Percentiles rank a stretch among this genome's conserved stretches.
Evolutionary conservation across 1,140 invertebrate genomes (phyloP).

Genomic region (Drosophila tropicalis): DNA sequence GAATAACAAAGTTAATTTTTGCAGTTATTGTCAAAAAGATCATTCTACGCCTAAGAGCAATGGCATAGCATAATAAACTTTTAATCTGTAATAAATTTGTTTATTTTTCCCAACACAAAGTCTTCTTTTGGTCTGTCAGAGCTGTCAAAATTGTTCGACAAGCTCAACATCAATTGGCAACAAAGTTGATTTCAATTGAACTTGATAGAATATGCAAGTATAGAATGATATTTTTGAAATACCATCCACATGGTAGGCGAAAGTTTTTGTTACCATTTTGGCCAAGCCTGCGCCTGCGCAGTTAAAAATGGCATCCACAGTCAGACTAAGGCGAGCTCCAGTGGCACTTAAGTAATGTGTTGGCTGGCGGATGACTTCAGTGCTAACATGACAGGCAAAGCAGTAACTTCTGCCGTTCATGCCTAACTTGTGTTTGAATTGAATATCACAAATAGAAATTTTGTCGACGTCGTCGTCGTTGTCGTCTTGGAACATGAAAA

Average conservation of each 20-base stretch:
- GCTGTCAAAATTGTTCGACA: slow-evolving; percentile 34
- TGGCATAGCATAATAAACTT: no score
- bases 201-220: neutral
- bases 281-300: slow-evolving; percentile 52
- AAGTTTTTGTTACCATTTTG: slow-evolving; percentile 9
- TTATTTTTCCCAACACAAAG: neutral
- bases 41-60: no score
- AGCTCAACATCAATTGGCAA: slow-evolving; percentile 26
- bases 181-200: slow-evolving; percentile 56
- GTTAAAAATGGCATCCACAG: slow-evolving; percentile 52
- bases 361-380: slow-evolving; percentile 37
- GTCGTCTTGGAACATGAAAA: neutral
- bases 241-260: slow-evolving; percentile 44
- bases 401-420: neutral
- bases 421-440: neutral
- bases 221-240: slow-evolving; percentile 61
- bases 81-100: no score
- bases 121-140: slow-evolving; percentile 26
- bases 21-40: no score
- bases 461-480: no score
- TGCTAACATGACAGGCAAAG: slow-evolving; percentile 44
- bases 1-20: no score
- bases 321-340: neutral
- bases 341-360: slow-evolving; percentile 50
- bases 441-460: no score